These are phyloP conservation scores for Plecturocebus donacophilus DNA, from an alignment of 2,113 vertebrate genomes.

Conservation along the genomic window DNA sequence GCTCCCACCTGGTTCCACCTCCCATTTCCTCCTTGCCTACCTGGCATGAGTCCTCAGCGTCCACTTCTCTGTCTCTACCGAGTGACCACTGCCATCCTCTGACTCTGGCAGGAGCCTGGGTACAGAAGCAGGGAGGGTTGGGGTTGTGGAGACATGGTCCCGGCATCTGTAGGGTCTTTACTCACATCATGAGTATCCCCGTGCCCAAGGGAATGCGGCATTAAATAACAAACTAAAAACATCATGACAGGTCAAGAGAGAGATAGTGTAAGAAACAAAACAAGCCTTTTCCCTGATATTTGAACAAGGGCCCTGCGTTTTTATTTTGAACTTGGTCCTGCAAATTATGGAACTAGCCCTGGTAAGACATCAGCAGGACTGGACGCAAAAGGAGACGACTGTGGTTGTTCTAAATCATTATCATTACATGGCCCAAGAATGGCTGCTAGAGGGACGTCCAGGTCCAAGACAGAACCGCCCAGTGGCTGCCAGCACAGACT, in stretches of 20 bases:
- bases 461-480: background rate
- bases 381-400: background rate
- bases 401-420: background rate
- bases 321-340: background rate
- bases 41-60: background rate
- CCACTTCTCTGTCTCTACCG: background rate
- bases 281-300: background rate
- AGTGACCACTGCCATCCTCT: background rate
- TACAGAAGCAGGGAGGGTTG: background rate
- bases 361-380: background rate
- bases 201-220: accelerated
- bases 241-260: background rate
- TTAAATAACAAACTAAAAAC: background rate
- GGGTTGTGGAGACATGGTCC: background rate
- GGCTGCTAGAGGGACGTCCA: background rate
- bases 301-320: background rate
- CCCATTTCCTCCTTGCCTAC: no score
- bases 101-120: background rate
- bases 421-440: accelerated
- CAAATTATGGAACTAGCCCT: background rate
- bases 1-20: background rate
- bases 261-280: background rate
- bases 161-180: background rate
- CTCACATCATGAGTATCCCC: background rate
- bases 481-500: background rate